Conservation (phyloP, 2,888 invertebrate genomes). For the Eretmocerus hayati region DNA sequence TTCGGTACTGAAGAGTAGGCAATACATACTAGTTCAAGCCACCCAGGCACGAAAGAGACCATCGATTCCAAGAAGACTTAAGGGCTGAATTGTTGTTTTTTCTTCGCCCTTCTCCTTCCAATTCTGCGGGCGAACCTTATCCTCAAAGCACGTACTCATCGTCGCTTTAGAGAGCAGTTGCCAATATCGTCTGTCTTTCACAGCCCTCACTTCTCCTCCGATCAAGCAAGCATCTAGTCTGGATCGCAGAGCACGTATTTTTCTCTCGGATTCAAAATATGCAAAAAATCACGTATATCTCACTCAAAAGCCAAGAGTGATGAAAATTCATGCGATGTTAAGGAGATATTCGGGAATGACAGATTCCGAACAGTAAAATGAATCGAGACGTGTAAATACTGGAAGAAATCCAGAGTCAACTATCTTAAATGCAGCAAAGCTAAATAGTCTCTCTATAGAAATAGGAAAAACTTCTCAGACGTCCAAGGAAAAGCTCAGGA, state of each 20-base stretch:
- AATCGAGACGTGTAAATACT: no score
- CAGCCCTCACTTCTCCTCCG: not conserved
- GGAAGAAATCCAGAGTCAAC: no score
- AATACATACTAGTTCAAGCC: not conserved
- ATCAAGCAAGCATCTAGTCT: not conserved
- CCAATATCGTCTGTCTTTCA: not conserved
- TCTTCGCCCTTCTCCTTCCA: constrained; percentile 1
- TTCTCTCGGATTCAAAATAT: no score
- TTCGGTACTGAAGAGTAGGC: no score
- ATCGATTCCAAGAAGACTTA: constrained; percentile 18
- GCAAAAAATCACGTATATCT: no score
- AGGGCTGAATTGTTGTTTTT: not conserved
- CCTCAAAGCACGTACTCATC: not conserved
- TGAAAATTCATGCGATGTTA: no score
- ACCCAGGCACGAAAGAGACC: not conserved
- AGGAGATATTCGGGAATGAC: no score
- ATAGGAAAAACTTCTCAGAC: constrained; percentile 6
- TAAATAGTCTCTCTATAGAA: no score
- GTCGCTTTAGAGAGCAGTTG: constrained; percentile 6
- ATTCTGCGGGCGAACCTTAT: not conserved
- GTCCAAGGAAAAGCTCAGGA: constrained; percentile 12
- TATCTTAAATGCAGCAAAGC: no score
- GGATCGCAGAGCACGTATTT: no score
- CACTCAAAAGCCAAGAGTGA: no score
- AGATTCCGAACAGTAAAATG: no score